These are phyloP conservation scores for Standfussiana lucernea DNA, from an alignment of 2,888 invertebrate species.

Conservation along the genomic window DNA sequence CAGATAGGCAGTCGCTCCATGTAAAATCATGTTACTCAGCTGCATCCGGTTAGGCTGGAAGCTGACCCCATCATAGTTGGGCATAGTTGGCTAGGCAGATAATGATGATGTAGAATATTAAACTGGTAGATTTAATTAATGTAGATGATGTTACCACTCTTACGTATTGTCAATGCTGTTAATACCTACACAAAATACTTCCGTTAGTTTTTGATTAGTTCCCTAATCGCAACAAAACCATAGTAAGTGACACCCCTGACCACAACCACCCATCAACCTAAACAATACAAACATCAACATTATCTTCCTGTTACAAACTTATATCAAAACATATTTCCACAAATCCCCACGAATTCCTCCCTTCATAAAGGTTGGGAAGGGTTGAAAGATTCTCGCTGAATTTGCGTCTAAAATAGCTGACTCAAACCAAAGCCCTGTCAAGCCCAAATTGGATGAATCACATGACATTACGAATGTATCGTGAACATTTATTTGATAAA, in stretches of 20 bases:
- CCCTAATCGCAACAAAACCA: not conserved
- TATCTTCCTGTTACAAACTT: constrained; percentile 44
- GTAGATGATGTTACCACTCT: too few species aligned
- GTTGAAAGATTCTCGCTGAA: constrained; percentile 68
- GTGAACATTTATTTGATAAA: constrained; percentile 86
- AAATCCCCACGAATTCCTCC: constrained; percentile 57
- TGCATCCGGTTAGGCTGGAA: too few species aligned
- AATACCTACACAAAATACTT: too few species aligned
- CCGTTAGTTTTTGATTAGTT: too few species aligned
- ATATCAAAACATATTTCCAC: constrained; percentile 61
- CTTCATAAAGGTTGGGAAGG: constrained; percentile 63
- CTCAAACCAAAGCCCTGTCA: constrained; percentile 80
- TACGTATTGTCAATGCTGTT: too few species aligned
- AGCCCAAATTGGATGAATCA: constrained; percentile 83
- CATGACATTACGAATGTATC: constrained; percentile 82
- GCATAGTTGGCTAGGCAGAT: too few species aligned
- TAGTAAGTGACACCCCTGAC: not conserved
- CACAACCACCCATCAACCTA: constrained; percentile 31
- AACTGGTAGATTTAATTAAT: too few species aligned
- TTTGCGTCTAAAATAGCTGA: constrained; percentile 75
- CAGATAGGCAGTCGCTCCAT: too few species aligned
- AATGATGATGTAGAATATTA: too few species aligned
- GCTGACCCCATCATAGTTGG: too few species aligned
- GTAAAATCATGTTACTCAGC: too few species aligned
- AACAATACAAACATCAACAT: constrained; percentile 38